phyloP scores from a whole-genome alignment of 1,140 invertebrate genomes.

The Anoplolepis gracilipes region DNA sequence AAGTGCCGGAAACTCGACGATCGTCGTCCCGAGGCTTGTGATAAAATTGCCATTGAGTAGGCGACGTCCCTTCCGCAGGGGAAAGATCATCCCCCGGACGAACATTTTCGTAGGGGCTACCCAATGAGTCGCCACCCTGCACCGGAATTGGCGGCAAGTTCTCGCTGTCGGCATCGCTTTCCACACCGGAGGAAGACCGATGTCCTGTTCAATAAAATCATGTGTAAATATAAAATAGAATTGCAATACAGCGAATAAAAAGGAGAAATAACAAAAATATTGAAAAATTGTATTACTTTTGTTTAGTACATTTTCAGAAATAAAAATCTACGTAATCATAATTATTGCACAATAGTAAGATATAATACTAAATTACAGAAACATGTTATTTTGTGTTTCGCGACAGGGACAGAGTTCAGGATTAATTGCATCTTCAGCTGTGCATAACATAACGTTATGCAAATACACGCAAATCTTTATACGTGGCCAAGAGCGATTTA shows the following conservation, averaged over 20 bases:
- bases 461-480: conserved; percentile 53
- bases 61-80: conserved; percentile 86
- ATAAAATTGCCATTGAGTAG: conserved; percentile 88
- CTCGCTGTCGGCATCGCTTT: conserved; percentile 87
- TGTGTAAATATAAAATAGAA: background rate
- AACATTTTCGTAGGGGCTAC: conserved; percentile 90
- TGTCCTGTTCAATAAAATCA: conserved; percentile 75
- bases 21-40: conserved; percentile 86
- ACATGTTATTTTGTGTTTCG: background rate
- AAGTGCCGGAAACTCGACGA: conserved; percentile 87
- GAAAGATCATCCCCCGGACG: conserved; percentile 86
- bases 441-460: conserved; percentile 37
- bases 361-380: conserved; percentile 3
- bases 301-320: background rate
- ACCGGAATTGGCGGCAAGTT: conserved; percentile 87
- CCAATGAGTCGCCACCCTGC: conserved; percentile 86
- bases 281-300: background rate
- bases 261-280: background rate
- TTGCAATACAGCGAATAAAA: background rate
- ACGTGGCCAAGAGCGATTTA: conserved; percentile 50
- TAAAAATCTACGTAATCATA: background rate
- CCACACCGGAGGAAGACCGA: conserved; percentile 83
- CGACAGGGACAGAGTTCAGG: background rate
- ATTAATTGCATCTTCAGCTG: conserved; percentile 36
- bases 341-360: background rate